phyloP scores from a whole-genome alignment of 2,888 invertebrate genomes.

The Galerucella nymphaeae region DNA sequence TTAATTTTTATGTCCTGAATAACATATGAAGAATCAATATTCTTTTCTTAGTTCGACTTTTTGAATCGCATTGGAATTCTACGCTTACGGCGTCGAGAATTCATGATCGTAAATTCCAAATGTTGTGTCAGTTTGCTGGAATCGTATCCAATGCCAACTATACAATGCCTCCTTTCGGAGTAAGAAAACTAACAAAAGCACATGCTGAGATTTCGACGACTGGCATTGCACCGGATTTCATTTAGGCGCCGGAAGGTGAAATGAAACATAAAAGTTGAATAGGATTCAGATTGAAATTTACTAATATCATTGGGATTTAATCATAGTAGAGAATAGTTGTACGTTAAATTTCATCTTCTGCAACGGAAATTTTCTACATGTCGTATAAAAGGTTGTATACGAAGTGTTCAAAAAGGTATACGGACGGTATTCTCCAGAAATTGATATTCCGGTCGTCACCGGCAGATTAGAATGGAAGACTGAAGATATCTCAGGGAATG shows the following conservation, averaged over 20 bases:
- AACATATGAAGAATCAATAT: background rate
- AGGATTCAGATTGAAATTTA: background rate
- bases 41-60: background rate
- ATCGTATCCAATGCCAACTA: slow-evolving; percentile 15
- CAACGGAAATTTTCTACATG: too few species aligned
- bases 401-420: too few species aligned
- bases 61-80: slow-evolving; percentile 16
- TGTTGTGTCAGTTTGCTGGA: slow-evolving; percentile 22
- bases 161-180: slow-evolving; percentile 16
- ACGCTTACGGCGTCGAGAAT: slow-evolving; percentile 14
- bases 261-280: slow-evolving; percentile 5
- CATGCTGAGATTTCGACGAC: slow-evolving; percentile 12
- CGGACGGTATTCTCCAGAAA: too few species aligned
- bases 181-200: slow-evolving; percentile 23
- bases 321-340: background rate
- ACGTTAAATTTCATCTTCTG: too few species aligned
- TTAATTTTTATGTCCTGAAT: background rate
- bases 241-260: slow-evolving; percentile 10
- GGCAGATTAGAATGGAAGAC: too few species aligned
- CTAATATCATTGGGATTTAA: background rate
- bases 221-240: slow-evolving; percentile 20
- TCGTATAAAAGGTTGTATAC: too few species aligned
- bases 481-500: too few species aligned
- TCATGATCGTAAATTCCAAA: slow-evolving; percentile 21
- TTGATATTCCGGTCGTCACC: too few species aligned